Conservation (phyloP, 1,140 invertebrate genomes). For the Brachionus sp. region DNA sequence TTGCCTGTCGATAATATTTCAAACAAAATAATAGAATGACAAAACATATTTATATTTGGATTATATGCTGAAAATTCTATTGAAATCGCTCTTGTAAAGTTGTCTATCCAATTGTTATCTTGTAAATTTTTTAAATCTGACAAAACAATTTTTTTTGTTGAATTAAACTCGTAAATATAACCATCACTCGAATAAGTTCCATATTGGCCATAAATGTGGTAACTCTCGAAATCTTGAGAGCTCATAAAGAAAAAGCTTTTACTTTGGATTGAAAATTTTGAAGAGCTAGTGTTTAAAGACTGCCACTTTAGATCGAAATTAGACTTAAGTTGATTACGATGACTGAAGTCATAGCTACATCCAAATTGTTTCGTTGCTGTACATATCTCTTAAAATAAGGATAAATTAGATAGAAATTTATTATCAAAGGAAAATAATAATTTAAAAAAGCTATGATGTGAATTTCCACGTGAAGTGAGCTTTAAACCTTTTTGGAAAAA, state of each 20-base stretch:
- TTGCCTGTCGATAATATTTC: conserved; percentile 71
- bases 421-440: too few relatives aligned
- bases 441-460: too few relatives aligned
- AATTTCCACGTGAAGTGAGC: too few relatives aligned
- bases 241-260: background rate
- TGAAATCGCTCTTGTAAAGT: conserved; percentile 69
- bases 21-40: conserved; percentile 61
- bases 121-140: background rate
- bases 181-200: conserved; percentile 64
- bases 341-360: background rate
- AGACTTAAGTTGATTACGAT: background rate
- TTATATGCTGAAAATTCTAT: conserved; percentile 73
- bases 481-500: too few relatives aligned
- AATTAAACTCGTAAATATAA: conserved; percentile 59
- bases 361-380: background rate
- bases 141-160: conserved; percentile 62
- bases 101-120: conserved; percentile 64
- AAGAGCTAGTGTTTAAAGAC: background rate
- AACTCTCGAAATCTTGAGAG: conserved; percentile 52
- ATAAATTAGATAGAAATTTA: too few relatives aligned
- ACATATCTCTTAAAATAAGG: background rate
- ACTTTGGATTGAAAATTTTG: background rate
- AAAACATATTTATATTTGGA: conserved; percentile 70
- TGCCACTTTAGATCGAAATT: background rate
- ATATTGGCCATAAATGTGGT: conserved; percentile 62